Conservation (phyloP, 2,797 vertebrate species). For the Hozukius guyotensis region DNA sequence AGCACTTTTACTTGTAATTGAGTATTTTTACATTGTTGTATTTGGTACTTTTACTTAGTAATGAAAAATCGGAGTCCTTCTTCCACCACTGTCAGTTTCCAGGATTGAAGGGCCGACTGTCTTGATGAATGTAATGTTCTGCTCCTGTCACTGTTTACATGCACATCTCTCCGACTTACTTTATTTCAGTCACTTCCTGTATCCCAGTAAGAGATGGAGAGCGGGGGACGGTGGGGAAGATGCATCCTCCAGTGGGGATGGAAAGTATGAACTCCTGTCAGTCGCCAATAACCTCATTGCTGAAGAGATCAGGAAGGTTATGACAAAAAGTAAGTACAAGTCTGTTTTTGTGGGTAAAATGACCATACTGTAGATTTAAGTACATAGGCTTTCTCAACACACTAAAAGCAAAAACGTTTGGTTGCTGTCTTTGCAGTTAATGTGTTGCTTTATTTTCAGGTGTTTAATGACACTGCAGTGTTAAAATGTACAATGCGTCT, state of each 20-base stretch:
- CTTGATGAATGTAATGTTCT: not conserved
- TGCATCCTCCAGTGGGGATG: constrained; percentile 88
- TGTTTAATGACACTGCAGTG: not conserved
- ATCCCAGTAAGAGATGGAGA: constrained; percentile 88
- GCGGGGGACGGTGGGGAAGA: constrained; percentile 81
- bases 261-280: constrained; percentile 94
- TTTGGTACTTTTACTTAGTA: not conserved
- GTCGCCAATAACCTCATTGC: constrained; percentile 90
- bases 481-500: not conserved
- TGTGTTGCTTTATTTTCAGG: not conserved
- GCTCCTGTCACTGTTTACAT: not conserved
- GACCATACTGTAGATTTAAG: not conserved
- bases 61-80: too few species aligned
- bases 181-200: constrained; percentile 90
- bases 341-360: not conserved
- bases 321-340: constrained; percentile 87
- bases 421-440: not conserved
- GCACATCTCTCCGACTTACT: not conserved
- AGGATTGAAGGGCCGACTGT: not conserved
- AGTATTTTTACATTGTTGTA: not conserved
- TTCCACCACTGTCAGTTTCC: not conserved
- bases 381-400: not conserved
- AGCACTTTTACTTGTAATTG: not conserved
- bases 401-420: not conserved
- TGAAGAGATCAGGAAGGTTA: constrained; percentile 91